A percentile compares a stretch with the other conserved stretches of the same genome.
Evolutionary conservation across 30 jellyfish, hydroid and myxozoan species (phyloP).

Genomic region (Hydractinia echinata): DNA sequence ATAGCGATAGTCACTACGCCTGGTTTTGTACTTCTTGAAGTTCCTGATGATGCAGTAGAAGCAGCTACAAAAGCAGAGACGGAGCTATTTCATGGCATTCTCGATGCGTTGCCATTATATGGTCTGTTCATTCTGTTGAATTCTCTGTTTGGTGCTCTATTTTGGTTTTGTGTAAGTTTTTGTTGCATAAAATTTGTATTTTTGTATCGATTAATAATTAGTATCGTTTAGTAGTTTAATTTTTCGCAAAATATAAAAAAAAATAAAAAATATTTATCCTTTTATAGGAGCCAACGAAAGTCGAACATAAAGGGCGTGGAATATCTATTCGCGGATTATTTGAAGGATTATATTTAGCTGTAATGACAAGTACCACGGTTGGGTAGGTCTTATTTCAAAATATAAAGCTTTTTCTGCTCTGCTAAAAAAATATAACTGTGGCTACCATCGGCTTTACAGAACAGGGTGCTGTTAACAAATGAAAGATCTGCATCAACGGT

Average conservation of each 20-base stretch:
- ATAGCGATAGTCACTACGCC: conserved; percentile 1
- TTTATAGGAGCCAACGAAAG: conserved; percentile 10
- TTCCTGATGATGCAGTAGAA: conserved; percentile 6
- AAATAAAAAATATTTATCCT: no score
- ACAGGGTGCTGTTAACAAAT: not conserved
- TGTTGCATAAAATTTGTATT: no score
- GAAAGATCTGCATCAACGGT: not conserved
- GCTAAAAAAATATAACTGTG: no score
- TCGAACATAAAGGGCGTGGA: not conserved
- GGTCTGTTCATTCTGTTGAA: conserved; percentile 1
- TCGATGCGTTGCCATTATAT: not conserved
- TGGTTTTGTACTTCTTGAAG: conserved; percentile 10
- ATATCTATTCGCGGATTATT: conserved; percentile 1
- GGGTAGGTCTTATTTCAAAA: not conserved
- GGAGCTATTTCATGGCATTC: not conserved
- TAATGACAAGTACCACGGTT: conserved; percentile 14
- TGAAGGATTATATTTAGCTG: conserved; percentile 9
- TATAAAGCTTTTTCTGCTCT: not conserved
- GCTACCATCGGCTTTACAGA: no score
- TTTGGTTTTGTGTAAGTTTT: conserved; percentile 7
- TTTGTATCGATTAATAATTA: no score
- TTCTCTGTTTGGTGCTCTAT: conserved; percentile 15
- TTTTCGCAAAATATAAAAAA: no score
- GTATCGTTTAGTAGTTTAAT: no score
- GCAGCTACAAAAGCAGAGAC: not conserved